Percentiles rank a stretch among this genome's conserved stretches.
These are phyloP conservation scores for Pachliopta kotzebuea DNA, from an alignment of 2,888 invertebrate species.

Conservation along the genomic window DNA sequence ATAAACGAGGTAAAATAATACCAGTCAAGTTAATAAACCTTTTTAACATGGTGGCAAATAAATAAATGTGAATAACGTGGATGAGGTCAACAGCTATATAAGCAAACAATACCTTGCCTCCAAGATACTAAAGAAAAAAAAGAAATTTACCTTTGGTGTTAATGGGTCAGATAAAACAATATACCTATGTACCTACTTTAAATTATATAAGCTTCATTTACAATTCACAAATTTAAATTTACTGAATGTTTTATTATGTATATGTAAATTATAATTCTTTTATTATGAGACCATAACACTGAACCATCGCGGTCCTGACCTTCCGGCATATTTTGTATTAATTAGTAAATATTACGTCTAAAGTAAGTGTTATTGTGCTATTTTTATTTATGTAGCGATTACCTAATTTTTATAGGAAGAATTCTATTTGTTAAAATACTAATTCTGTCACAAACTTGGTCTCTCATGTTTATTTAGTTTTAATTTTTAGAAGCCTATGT, in stretches of 20 bases:
- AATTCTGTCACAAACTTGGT: neutral
- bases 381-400: neutral
- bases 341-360: conserved; percentile 6
- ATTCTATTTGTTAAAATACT: neutral
- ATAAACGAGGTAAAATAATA: conserved; percentile 29
- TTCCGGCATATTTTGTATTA: conserved; percentile 18
- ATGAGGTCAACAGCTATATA: conserved; percentile 36
- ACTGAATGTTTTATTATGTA: neutral
- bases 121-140: conserved; percentile 18
- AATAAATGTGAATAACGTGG: conserved; percentile 35
- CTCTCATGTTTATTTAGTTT: neutral
- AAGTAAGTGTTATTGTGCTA: neutral
- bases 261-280: conserved; percentile 18
- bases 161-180: conserved; percentile 21
- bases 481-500: neutral
- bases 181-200: neutral
- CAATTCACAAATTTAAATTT: neutral
- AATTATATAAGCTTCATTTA: neutral
- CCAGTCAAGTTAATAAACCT: conserved; percentile 30
- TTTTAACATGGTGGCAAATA: conserved; percentile 34
- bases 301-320: conserved; percentile 18
- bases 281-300: conserved; percentile 18
- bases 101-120: conserved; percentile 34
- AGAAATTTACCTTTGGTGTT: conserved; percentile 25
- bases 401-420: neutral